Evolutionary conservation across 1,140 invertebrate genomes (phyloP).

Genomic region (Bombus superbus): DNA sequence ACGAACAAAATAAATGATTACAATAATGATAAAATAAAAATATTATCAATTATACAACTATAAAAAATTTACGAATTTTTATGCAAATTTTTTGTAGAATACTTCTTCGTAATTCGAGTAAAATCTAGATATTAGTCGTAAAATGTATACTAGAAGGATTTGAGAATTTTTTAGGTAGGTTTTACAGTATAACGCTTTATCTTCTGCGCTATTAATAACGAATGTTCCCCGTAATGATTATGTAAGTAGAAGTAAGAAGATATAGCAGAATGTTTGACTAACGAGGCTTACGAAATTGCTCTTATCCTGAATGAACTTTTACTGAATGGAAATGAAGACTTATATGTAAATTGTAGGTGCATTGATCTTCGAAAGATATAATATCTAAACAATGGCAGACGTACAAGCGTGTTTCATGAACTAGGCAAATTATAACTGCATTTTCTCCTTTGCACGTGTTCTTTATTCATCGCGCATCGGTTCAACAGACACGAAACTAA

Average conservation of each 20-base stretch:
- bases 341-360: background rate
- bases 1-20: background rate
- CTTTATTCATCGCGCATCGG: background rate
- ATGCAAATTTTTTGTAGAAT: background rate
- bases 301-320: constrained; percentile 27
- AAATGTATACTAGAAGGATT: background rate
- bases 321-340: constrained; percentile 10
- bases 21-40: no score
- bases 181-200: background rate
- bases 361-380: background rate
- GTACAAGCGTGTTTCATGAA: background rate
- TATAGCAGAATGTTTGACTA: background rate
- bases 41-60: background rate
- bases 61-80: background rate
- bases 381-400: background rate
- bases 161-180: background rate
- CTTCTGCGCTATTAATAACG: background rate
- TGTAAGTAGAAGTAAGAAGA: background rate
- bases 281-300: background rate
- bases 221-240: background rate
- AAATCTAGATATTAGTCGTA: background rate
- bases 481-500: background rate
- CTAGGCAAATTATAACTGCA: background rate
- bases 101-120: background rate
- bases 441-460: background rate